Evolutionary conservation across 2,888 invertebrate species (phyloP).

Genomic region (Drosophila subquinaria): DNA sequence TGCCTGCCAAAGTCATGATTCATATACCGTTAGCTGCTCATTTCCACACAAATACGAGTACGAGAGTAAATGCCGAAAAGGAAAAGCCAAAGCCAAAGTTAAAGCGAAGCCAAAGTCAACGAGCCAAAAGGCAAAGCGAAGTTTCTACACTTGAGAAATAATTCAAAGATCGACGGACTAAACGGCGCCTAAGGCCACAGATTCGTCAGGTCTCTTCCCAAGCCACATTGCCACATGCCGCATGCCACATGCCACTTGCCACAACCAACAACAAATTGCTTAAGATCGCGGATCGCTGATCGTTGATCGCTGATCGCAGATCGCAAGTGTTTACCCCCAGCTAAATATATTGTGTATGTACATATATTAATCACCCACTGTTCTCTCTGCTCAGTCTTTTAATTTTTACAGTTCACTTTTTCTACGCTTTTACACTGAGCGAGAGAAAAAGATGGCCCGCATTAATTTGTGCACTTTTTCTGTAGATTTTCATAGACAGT

Average conservation of each 20-base stretch:
- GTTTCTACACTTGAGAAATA: slow-evolving; percentile 63
- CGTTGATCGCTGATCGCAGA: slow-evolving; percentile 37
- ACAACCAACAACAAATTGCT: slow-evolving; percentile 76
- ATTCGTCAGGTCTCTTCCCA: slow-evolving; percentile 33
- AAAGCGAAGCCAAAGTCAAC: slow-evolving; percentile 33
- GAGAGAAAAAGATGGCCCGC: slow-evolving; percentile 21
- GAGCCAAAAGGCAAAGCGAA: slow-evolving; percentile 26
- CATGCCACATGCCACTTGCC: slow-evolving; percentile 18
- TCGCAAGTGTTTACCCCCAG: slow-evolving; percentile 81
- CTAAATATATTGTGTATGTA: slow-evolving; percentile 25
- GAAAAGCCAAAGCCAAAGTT: slow-evolving; percentile 43
- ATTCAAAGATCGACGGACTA: slow-evolving; percentile 54
- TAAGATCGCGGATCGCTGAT: slow-evolving; percentile 7
- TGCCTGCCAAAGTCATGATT: slow-evolving; percentile 85
- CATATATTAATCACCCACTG: slow-evolving; percentile 48
- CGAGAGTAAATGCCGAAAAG: slow-evolving; percentile 72
- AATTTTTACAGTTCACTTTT: slow-evolving; percentile 1
- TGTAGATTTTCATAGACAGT: slow-evolving; percentile 22
- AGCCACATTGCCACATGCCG: not conserved
- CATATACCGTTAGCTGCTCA: slow-evolving; percentile 85
- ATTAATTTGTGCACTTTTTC: slow-evolving; percentile 13
- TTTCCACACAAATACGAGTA: slow-evolving; percentile 74
- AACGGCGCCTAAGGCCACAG: slow-evolving; percentile 51
- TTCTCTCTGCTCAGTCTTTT: not conserved
- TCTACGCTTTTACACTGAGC: not conserved